phyloP scores from a whole-genome alignment of 2,797 vertebrate species.

The Melanotaenia boesemani region DNA sequence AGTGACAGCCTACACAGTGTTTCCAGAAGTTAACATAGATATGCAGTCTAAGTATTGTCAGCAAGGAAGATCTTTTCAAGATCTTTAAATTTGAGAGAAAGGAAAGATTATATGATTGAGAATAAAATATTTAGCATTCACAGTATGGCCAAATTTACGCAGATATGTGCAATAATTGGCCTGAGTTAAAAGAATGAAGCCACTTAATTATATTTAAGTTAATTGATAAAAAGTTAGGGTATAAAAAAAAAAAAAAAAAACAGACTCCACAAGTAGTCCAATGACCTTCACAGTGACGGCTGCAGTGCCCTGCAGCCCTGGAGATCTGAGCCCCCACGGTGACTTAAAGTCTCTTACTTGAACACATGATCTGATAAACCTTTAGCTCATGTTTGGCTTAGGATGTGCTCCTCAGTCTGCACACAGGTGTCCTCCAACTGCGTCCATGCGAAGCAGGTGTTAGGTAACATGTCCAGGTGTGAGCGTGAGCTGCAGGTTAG shows the following conservation, averaged over 20 bases:
- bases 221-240: slow-evolving; percentile 42
- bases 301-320: slow-evolving; percentile 33
- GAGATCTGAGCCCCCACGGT: slow-evolving; percentile 6
- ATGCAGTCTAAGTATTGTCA: slow-evolving; percentile 7
- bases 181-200: not conserved
- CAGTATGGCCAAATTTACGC: not conserved
- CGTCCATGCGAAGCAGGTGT: not conserved
- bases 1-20: not conserved
- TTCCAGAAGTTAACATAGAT: not conserved
- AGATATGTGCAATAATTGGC: not conserved
- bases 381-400: not conserved
- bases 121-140: not conserved
- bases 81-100: not conserved
- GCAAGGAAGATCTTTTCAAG: not conserved
- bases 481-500: slow-evolving; percentile 44
- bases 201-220: slow-evolving; percentile 18
- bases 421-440: not conserved
- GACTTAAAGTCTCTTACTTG: slow-evolving; percentile 10
- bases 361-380: not conserved
- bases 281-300: slow-evolving; percentile 59
- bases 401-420: slow-evolving; percentile 13
- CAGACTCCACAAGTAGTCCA: slow-evolving; percentile 35
- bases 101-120: not conserved
- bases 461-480: not conserved
- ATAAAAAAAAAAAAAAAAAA: slow-evolving; percentile 24